A percentile compares a stretch with the other conserved stretches of the same genome.
Conservation (phyloP, 1,140 invertebrate genomes). For the Palaemon carinicauda region DNA sequence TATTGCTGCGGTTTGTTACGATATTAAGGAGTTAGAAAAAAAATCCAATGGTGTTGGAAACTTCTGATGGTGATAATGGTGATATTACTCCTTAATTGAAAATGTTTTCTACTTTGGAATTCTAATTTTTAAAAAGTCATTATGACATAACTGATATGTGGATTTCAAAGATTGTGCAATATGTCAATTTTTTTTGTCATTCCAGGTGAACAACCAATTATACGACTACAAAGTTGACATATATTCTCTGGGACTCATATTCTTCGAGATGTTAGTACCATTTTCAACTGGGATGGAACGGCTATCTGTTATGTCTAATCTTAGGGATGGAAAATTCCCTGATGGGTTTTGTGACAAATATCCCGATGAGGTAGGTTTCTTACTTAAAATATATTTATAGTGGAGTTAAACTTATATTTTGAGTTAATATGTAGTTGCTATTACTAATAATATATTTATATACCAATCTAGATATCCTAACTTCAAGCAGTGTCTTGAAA, state of each 20-base stretch:
- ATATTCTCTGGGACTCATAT: slow-evolving; percentile 91
- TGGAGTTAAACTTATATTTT: neutral
- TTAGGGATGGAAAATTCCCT: slow-evolving; percentile 69
- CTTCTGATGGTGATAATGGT: no score
- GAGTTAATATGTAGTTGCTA: neutral
- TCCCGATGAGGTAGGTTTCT: slow-evolving; percentile 23
- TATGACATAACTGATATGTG: no score
- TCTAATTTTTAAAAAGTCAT: no score
- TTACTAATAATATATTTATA: neutral
- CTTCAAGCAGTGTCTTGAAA: no score
- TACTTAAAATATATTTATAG: neutral
- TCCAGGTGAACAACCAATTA: slow-evolving; percentile 20
- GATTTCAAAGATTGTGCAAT: no score
- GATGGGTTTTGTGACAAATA: neutral
- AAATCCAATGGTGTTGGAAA: no score
- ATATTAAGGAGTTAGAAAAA: no score
- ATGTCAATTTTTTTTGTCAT: no score
- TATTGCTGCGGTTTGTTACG: no score
- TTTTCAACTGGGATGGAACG: slow-evolving; percentile 93
- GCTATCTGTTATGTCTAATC: slow-evolving; percentile 70
- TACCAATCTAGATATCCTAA: no score
- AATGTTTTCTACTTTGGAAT: no score
- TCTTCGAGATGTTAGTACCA: slow-evolving; percentile 89
- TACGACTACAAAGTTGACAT: slow-evolving; percentile 98
- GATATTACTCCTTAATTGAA: no score